A percentile compares a stretch with the other conserved stretches of the same genome.
phyloP scores from a whole-genome alignment of 35 echinoderm and acorn worm species.

The Nesometra sesokonis region DNA sequence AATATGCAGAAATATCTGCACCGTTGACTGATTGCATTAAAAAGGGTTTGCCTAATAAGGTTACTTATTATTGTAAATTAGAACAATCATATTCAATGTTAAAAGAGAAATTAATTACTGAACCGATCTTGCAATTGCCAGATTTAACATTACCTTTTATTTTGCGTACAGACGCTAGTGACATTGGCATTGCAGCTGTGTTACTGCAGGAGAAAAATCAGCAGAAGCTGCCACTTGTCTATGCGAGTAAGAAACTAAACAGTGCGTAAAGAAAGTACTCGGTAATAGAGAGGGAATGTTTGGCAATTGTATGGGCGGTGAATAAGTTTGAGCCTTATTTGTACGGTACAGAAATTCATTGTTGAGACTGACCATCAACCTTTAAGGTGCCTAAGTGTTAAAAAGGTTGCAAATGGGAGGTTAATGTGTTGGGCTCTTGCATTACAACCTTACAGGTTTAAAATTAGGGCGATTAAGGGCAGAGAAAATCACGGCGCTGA shows the following conservation, averaged over 20 bases:
- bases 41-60: not conserved
- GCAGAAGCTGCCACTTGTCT: not conserved
- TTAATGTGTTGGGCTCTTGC: not conserved
- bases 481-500: no score
- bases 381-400: not conserved
- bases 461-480: no score
- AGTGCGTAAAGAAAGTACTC: not conserved
- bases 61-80: not conserved
- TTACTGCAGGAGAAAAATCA: not conserved
- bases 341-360: not conserved
- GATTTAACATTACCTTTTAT: not conserved
- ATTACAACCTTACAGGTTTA: no score
- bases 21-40: slow-evolving; percentile 7
- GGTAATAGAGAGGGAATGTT: slow-evolving; percentile 3
- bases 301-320: not conserved
- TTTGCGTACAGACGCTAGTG: not conserved
- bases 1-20: slow-evolving; percentile 9
- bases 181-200: not conserved
- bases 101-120: not conserved
- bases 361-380: not conserved
- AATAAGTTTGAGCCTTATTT: not conserved
- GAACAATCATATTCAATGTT: not conserved
- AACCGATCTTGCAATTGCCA: not conserved
- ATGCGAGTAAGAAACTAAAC: not conserved
- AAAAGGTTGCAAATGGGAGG: not conserved